phyloP scores from a whole-genome alignment of 1,140 invertebrate species.

The Fopius arisanus region DNA sequence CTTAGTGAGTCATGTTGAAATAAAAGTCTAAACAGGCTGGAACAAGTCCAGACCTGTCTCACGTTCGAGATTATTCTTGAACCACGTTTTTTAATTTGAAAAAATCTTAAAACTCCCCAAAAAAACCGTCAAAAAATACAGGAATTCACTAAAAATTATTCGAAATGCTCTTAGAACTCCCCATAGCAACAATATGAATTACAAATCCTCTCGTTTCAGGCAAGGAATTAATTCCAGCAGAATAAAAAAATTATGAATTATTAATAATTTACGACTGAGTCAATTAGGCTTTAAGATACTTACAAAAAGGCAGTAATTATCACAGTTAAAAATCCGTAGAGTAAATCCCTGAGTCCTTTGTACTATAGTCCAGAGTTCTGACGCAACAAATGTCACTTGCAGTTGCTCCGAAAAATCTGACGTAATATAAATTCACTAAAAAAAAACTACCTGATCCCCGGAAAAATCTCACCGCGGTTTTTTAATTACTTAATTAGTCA shows the following conservation, averaged over 20 bases:
- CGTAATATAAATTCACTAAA: not conserved
- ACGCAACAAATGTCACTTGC: not conserved
- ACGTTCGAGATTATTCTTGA: not conserved
- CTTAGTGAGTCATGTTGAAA: slow-evolving; percentile 12
- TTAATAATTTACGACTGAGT: too few relatives aligned
- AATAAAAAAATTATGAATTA: not conserved
- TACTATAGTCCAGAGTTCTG: not conserved
- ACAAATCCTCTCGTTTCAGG: too few relatives aligned
- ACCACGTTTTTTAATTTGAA: not conserved
- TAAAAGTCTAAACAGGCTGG: not conserved
- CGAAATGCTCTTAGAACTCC: too few relatives aligned
- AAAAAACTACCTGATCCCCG: not conserved
- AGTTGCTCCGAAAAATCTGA: not conserved
- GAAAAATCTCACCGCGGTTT: not conserved
- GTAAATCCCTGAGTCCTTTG: not conserved
- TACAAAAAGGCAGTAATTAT: not conserved
- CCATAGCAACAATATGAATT: too few relatives aligned
- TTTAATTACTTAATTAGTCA: not conserved
- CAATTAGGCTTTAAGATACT: too few relatives aligned
- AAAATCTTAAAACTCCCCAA: not conserved
- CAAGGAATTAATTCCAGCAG: too few relatives aligned
- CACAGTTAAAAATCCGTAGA: not conserved
- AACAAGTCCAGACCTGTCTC: slow-evolving; percentile 12
- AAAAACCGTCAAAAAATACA: not conserved
- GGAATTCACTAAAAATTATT: not conserved